A percentile compares a stretch with the other conserved stretches of the same genome.
phyloP scores from a whole-genome alignment of 1,140 invertebrate species.

The Tribolium castaneum region DNA sequence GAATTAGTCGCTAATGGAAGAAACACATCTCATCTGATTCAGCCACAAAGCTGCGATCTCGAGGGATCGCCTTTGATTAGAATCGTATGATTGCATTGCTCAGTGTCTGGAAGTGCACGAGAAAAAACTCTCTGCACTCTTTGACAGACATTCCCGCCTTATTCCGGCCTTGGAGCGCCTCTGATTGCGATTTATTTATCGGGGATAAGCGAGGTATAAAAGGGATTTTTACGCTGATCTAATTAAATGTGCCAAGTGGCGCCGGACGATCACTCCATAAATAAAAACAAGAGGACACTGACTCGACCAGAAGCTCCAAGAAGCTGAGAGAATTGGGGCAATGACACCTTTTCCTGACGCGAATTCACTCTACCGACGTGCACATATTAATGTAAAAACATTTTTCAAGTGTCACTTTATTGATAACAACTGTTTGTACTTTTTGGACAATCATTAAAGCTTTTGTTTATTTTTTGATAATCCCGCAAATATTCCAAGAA shows the following conservation, averaged over 20 bases:
- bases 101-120: slow-evolving; percentile 4
- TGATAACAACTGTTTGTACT: not conserved
- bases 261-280: slow-evolving; percentile 45
- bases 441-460: not conserved
- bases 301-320: not conserved
- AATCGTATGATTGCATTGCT: slow-evolving; percentile 36
- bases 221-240: slow-evolving; percentile 51
- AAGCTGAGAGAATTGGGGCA: not conserved
- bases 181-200: slow-evolving; percentile 4
- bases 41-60: slow-evolving; percentile 15
- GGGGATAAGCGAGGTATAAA: not conserved
- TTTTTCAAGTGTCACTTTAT: not conserved
- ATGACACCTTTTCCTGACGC: not conserved
- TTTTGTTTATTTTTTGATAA: not conserved
- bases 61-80: slow-evolving; percentile 22
- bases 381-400: not conserved
- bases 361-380: too few relatives aligned
- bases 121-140: slow-evolving; percentile 3
- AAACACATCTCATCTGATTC: slow-evolving; percentile 14
- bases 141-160: slow-evolving; percentile 4
- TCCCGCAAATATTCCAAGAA: not conserved
- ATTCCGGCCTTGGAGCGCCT: not conserved
- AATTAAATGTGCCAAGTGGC: slow-evolving; percentile 52
- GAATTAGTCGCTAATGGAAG: not conserved
- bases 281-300: slow-evolving; percentile 43